Evolutionary conservation across 2,888 invertebrate species (phyloP), one percentile per base, ranked within the genome.

Genomic region (Drosophila cyrtoloma): DNA sequence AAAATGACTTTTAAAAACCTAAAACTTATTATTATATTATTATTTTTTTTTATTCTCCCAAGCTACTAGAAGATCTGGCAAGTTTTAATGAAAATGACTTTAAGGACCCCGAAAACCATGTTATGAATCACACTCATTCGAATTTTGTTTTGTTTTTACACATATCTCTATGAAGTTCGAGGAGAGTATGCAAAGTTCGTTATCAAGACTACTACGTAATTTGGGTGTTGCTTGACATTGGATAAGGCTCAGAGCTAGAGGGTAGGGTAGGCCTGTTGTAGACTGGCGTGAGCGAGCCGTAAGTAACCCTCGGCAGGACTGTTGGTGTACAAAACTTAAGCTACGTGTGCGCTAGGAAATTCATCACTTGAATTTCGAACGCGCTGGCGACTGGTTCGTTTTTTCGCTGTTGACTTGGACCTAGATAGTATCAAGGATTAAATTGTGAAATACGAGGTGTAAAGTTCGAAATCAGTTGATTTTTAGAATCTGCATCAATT

Each of bases 291-390:
- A 79, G 84, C 79, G 69, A 75, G 79, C 68, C 71, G 83, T 68
- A 75, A 85, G 80, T 76, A 79, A 72, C 83, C 72, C 65, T 69
- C 44, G 73, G 56, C 51, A 55, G 53, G 39, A 59, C 64, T 68
- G 73, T 83, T 57, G 70, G 65, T 42, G 81, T 84, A 81, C 84
- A 85, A 82, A 92, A 93, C 92, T 93, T 93, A 93, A 93, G 89
- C 90, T 84, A 86, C 82, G 88, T 85, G 86, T 86, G 82, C 76
- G 86, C 86, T 79, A 83, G 75, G 84, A 91, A 86, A 89, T 89
- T 85, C 85, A 90, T 93, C 93, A 93, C 91, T 93, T 92, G 91
- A 84, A 87, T 86, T 89, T 85, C 81, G 84, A 92, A 83, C 92
- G 93, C 82, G 88, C 82, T 84, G 86, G 90, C 90, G 88, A 92